phyloP scores from a whole-genome alignment of 2,797 vertebrate genomes.

The Triplophysa bombifrons region DNA sequence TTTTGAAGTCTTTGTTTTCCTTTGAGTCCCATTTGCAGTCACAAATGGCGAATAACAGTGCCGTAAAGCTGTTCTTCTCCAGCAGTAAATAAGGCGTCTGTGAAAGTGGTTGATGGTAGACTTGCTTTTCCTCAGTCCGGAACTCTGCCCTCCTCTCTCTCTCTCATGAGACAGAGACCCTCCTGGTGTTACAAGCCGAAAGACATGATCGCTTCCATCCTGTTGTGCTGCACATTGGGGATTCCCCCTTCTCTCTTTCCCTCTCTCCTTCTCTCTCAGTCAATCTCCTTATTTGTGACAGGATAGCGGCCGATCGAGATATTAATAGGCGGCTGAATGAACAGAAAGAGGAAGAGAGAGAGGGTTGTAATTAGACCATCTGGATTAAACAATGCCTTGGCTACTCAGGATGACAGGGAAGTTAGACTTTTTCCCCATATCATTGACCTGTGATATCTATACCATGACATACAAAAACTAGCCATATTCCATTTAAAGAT shows the following conservation, averaged over 20 bases:
- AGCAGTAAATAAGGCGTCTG: conserved; percentile 54
- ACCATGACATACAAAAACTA: background rate
- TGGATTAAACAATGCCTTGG: conserved; percentile 57
- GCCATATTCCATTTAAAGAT: background rate
- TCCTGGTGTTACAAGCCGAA: conserved; percentile 38
- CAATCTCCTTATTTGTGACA: conserved; percentile 71
- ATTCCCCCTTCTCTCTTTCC: conserved; percentile 44
- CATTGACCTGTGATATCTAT: background rate
- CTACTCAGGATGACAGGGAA: conserved; percentile 44
- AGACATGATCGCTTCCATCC: conserved; percentile 54
- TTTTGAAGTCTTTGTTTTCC: conserved; percentile 51
- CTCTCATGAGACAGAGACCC: conserved; percentile 30
- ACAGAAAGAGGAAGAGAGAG: conserved; percentile 53
- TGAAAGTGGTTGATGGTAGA: conserved; percentile 33
- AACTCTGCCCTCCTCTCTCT: conserved; percentile 42
- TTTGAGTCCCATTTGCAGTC: conserved; percentile 57
- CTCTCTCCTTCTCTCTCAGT: conserved; percentile 21
- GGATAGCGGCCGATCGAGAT: conserved; percentile 69
- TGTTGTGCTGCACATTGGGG: conserved; percentile 55
- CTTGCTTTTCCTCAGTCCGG: conserved; percentile 36
- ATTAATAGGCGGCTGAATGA: conserved; percentile 59
- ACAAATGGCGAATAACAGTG: conserved; percentile 57
- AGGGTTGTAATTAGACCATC: conserved; percentile 56
- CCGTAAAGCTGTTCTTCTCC: conserved; percentile 53
- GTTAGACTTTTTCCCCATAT: background rate